These are phyloP conservation scores for Sarotherodon lohbergeri DNA, from an alignment of 2,113 vertebrate species.

Conservation along the genomic window DNA sequence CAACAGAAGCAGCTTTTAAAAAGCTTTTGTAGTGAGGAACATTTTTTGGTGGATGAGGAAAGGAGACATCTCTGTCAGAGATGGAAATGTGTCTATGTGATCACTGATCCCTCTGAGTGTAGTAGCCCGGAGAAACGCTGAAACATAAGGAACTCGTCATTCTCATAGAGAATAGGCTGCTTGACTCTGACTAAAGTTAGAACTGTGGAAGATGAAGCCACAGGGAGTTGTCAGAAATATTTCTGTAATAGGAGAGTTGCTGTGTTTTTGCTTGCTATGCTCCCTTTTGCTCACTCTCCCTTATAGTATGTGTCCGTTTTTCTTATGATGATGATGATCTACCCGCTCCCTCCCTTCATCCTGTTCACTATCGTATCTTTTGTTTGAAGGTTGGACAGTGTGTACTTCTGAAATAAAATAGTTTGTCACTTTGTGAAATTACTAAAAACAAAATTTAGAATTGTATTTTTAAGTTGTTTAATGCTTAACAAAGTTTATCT, in stretches of 20 bases:
- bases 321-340: neutral
- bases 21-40: conserved; percentile 9
- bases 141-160: conserved; percentile 28
- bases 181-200: conserved; percentile 17
- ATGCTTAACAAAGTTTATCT: neutral
- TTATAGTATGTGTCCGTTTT: neutral
- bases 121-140: conserved; percentile 34
- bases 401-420: neutral
- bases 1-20: neutral
- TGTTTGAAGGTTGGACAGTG: neutral
- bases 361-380: neutral
- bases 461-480: neutral
- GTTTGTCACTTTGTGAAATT: neutral
- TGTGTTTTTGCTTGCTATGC: neutral
- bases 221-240: conserved; percentile 29
- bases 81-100: conserved; percentile 41
- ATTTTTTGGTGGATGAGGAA: conserved; percentile 2
- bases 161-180: neutral
- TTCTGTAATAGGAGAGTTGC: neutral
- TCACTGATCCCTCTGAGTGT: conserved; percentile 29
- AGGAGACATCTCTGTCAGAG: conserved; percentile 6
- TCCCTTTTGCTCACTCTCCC: neutral
- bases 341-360: neutral
- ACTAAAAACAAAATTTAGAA: neutral
- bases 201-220: conserved; percentile 19